Evolutionary conservation across 2,888 invertebrate genomes (phyloP).

Genomic region (Rosalia funebris): DNA sequence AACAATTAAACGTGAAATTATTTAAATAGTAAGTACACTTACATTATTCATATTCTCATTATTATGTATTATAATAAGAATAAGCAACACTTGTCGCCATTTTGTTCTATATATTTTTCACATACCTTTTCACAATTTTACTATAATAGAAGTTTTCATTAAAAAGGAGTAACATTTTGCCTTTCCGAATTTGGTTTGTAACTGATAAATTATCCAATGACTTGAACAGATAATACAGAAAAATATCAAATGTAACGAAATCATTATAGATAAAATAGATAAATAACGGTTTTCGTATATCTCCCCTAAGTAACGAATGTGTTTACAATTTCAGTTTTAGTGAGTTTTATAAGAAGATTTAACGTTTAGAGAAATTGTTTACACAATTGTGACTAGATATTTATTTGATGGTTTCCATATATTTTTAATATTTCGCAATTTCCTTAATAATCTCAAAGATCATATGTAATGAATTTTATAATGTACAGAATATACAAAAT

Average conservation of each 20-base stretch:
- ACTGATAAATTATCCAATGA: constrained; percentile 37
- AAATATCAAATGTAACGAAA: constrained; percentile 39
- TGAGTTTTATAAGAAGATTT: neutral
- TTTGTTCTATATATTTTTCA: neutral
- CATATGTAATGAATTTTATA: too few species aligned
- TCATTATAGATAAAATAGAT: constrained; percentile 39
- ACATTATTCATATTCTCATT: too few species aligned
- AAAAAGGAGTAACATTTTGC: constrained; percentile 8
- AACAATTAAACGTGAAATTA: neutral
- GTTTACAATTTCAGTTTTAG: constrained; percentile 9
- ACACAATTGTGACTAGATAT: too few species aligned
- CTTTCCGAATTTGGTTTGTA: constrained; percentile 30
- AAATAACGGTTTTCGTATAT: constrained; percentile 36
- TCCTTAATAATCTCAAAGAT: too few species aligned
- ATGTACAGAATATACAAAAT: too few species aligned
- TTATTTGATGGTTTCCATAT: too few species aligned
- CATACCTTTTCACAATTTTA: too few species aligned
- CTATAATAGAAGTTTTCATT: neutral
- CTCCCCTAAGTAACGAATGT: constrained; percentile 29
- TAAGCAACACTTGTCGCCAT: constrained; percentile 1
- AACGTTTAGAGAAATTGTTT: too few species aligned
- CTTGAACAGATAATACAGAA: constrained; percentile 36
- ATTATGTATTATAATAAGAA: neutral
- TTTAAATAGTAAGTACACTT: constrained; percentile 2
- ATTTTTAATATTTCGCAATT: too few species aligned